Evolutionary conservation across 2,113 vertebrate species (phyloP), one percentile per base, ranked within the genome.

Genomic region (Sturnira hondurensis): DNA sequence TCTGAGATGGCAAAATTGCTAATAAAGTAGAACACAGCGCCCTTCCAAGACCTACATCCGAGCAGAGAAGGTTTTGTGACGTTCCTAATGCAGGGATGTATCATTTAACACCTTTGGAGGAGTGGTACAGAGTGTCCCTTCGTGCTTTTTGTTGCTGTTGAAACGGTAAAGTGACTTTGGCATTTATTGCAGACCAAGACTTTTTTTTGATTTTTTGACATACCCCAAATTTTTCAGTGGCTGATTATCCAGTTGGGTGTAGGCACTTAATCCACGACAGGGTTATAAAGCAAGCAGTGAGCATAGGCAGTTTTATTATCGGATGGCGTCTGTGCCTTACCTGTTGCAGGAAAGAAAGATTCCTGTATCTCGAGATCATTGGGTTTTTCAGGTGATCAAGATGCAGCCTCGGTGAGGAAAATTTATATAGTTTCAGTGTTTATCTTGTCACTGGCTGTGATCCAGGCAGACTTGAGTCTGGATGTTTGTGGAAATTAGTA

Each of bases 141-240:
- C 41, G 56, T 16, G n/a, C 67, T 76, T 77, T n/a, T 68, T 65
- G 26, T 16, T 68, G 84, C 84, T 36, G 63, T 54, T 20, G 68
- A 50, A 93, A 78, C 94, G 38, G 89, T 94, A 45, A 81, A 92
- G 50, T 86, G 50, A 76, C 9, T 93, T 95, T 54, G 56, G 24
- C 83, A 74, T 81, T 89, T 94, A 87, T 3, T 28, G 2, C 63
- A 36, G 41, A 43, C 56, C 43, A 56, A 47, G 58, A 10, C 31
- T 50, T 50, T 31, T 45, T 78, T 86, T n/a, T n/a, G n/a, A n/a
- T n/a, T 63, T 85, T 86, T 68, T 43, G 36, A 78, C 3, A 0
- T 41, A 67, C 43, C 89, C n/a, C 38, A 3, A 83, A 41, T 20
- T 26, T 74, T 71, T 77, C 19, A 45, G 41, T 78, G 47, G 16